Evolutionary conservation across 2,113 vertebrate genomes (phyloP), one percentile per base, ranked within the genome.

Genomic region (Glaucidium brasilianum): DNA sequence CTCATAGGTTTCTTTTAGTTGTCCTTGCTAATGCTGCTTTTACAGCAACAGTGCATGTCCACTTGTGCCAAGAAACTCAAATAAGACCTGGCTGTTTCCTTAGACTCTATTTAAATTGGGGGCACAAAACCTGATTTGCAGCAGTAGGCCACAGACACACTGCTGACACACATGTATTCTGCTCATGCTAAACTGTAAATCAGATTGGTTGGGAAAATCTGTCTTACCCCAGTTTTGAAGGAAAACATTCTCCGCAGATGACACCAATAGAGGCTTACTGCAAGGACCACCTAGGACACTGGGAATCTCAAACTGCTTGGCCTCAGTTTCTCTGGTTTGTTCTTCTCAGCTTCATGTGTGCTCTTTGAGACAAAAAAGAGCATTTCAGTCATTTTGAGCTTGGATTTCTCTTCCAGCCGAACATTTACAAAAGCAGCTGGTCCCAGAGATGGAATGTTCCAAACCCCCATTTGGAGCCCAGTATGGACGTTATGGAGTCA

Each of bases 241-340:
- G 43, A 86, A 90, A 93, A 71, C 67, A 55, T 95, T 90, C 78
- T 92, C 32, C 26, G 81, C 52, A 27, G 79, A 90, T 95, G 75
- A 92, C 81, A 78, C 58, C 60, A 83, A 79, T 37, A 45, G 68
- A 86, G 85, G 79, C 75, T 82, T 89, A 91, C 69, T 82, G 78
- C 47, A 59, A 76, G 88, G 95, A 96, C 94, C 93, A 94, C 92
- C 93, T 95, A 94, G 71, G 58, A 68, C 83, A 88, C 58, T 95
- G 92, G 77, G 86, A 96, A 94, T 90, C 88, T 88, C 85, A 71
- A 20, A 90, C 26, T 86, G 59, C 76, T 95, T 95, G 92, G 90
- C 89, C 86, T 94, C 80, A 69, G 89, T 87, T 95, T 96, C 67
- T 92, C 92, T 32, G 77, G 67, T 62, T 81, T 89, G 74, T 89